Evolutionary conservation across 2,888 invertebrate species (phyloP).

Genomic region (Platycheirus albimanus): DNA sequence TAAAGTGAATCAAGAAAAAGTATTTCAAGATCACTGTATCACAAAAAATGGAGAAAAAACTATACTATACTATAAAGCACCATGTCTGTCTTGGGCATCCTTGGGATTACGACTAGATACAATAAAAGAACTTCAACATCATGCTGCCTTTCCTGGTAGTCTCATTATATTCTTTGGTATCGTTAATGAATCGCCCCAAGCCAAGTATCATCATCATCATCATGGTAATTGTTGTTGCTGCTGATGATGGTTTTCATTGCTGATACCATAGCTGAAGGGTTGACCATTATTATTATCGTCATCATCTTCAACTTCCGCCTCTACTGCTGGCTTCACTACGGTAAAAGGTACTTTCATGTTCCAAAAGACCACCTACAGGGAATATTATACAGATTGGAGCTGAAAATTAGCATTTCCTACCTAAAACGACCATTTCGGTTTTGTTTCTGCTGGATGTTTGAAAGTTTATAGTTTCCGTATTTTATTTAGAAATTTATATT

Average conservation of each 20-base stretch:
- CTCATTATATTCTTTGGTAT: constrained; percentile 48
- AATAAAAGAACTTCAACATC: constrained; percentile 38
- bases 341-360: neutral
- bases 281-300: constrained; percentile 58
- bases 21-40: too few relatives aligned
- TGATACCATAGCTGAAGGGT: constrained; percentile 52
- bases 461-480: constrained; percentile 17
- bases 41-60: too few relatives aligned
- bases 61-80: too few relatives aligned
- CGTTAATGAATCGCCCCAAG: constrained; percentile 65
- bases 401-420: constrained; percentile 52
- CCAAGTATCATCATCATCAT: constrained; percentile 48
- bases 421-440: constrained; percentile 6
- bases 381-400: constrained; percentile 37
- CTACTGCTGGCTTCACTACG: too few relatives aligned
- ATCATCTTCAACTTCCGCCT: constrained; percentile 31
- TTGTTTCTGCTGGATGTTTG: neutral
- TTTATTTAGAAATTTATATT: neutral
- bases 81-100: constrained; percentile 14
- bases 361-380: constrained; percentile 14
- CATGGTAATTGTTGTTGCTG: constrained; percentile 35
- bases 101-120: constrained; percentile 6
- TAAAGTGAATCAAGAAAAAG: too few relatives aligned
- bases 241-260: constrained; percentile 44
- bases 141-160: constrained; percentile 45